Base-by-base conservation (phyloP, 2,797 vertebrate species). In the Sciurus vulgaris region DNA sequence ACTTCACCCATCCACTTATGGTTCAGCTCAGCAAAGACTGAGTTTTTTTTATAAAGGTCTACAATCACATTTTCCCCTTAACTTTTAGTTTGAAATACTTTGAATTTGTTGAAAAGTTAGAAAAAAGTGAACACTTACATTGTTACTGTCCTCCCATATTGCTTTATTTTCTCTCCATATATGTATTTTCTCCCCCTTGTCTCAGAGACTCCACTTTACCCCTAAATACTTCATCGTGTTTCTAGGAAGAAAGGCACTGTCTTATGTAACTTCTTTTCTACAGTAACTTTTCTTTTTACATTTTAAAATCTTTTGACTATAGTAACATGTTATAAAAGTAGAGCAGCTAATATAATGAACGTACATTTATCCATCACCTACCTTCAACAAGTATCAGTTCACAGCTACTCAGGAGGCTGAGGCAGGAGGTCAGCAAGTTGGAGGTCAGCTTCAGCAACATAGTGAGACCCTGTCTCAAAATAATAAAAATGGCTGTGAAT, bases 81-180 rank as follows among this genome's bases (percentile, higher is more conserved):
- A 41, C 26, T 93, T 94, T 87, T 28, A 72, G 44, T 86, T 76
- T 81, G 73, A 83, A 82, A 56, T 73, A 94, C 63, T 95, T 93
- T 3, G 73, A 41, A 69, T 86, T 17, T 89, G 51, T 74, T 89
- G 78, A 78, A 86, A 95, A 69, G 22, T 33, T 33, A 56, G 41
- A 59, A 20, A 13, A 20, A 13, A 67, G 28, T 41, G 69, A 77
- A 47, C n/a, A 15, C 33, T 47, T 22, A n/a, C 74, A 61, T 47
- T 70, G 56, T 63, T 65, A 51, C 35, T 74, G 30, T 86, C 81
- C 63, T 81, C 24, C 41, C n/a, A n/a, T 12, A 3, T 30, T 86
- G 3, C 1, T 22, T 38, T 51, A 38, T 76, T 91, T 28, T 47
- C 4, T 61, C 30, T 63, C 15, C 61, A 7, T 78, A 38, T 8